Evolutionary conservation across 2,797 vertebrate species (phyloP), one percentile per base, ranked within the genome.

Genomic region (Anabacerthia variegaticeps): DNA sequence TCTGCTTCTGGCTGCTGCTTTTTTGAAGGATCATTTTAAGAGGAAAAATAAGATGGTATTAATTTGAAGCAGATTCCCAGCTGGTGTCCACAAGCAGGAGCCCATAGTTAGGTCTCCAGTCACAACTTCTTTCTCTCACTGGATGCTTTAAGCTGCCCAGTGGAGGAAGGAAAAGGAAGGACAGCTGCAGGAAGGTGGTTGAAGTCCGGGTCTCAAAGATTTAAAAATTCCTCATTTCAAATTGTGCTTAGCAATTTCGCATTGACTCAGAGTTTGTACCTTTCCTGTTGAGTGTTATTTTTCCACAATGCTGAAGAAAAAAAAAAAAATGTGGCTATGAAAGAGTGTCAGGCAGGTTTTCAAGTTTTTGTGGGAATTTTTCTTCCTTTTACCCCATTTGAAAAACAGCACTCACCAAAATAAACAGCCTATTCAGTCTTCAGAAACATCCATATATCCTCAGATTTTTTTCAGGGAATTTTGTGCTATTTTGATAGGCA

Each of bases 21-120:
- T 90, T 96, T 63, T 46, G 37, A 30, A 75, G n/a, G 54, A 81
- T 32, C 4, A 41, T 78, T 81, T 93, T 65, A 58, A 56, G 48
- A 85, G 28, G 36, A 80, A 91, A 91, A 93, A 63, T 30, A 78
- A 75, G 26, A 22, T 23, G 5, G 8, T 69, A 93, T 81, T 92
- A 62, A 75, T 79, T 62, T 75, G 34, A 93, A 88, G 87, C 90
- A 95, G 51, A 86, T 86, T 90, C 55, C 43, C 83, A 93, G 80
- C 59, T 85, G 56, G 43, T 54, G n/a, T 77, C 79, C 49, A 71
- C 69, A 80, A 83, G 80, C 11, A 74, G 49, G 30, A 84, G 23
- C 52, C 39, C 43, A 14, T 13, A 65, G 14, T 46, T 78, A 49
- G 21, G 37, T 28, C 36, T 16, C 23, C 26, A 55, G 21, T 19